phyloP scores from a whole-genome alignment of 2,888 invertebrate genomes.

The Leptinotarsa tumamoca region DNA sequence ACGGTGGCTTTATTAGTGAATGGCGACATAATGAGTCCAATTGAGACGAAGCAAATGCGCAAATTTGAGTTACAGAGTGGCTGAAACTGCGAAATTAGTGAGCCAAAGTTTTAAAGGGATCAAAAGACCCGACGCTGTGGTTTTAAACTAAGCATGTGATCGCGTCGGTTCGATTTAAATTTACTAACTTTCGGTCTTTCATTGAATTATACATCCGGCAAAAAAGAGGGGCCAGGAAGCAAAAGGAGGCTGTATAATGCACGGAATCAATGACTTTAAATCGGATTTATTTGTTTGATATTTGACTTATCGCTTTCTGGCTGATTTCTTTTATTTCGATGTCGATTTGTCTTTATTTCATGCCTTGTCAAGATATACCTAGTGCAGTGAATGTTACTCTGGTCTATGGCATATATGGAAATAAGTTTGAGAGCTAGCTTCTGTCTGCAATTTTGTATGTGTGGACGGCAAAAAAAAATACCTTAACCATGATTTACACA shows the following conservation, averaged over 20 bases:
- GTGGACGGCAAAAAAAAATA: too few species aligned
- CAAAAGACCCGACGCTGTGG: slow-evolving; percentile 54
- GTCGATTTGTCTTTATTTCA: slow-evolving; percentile 20
- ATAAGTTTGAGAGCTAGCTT: background rate
- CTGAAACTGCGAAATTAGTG: slow-evolving; percentile 48
- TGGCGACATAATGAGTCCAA: slow-evolving; percentile 17
- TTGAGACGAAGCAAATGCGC: slow-evolving; percentile 32
- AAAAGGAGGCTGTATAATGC: slow-evolving; percentile 30
- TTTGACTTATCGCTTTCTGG: slow-evolving; percentile 39
- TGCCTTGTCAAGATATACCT: slow-evolving; percentile 1
- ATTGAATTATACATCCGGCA: slow-evolving; percentile 56
- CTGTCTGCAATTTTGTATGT: too few species aligned
- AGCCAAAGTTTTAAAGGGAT: slow-evolving; percentile 47
- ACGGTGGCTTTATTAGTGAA: background rate
- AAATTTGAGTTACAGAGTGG: slow-evolving; percentile 41
- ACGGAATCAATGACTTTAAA: slow-evolving; percentile 50
- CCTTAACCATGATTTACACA: too few species aligned
- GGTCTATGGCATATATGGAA: too few species aligned
- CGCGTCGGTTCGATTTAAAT: slow-evolving; percentile 53
- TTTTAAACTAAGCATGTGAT: slow-evolving; percentile 60
- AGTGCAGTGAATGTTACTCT: background rate
- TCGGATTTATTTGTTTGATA: slow-evolving; percentile 58
- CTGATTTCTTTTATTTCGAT: slow-evolving; percentile 13
- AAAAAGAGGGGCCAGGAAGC: slow-evolving; percentile 36
- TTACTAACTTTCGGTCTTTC: slow-evolving; percentile 51